Conservation (phyloP, 2,888 invertebrate species). For the Acleris emargana region DNA sequence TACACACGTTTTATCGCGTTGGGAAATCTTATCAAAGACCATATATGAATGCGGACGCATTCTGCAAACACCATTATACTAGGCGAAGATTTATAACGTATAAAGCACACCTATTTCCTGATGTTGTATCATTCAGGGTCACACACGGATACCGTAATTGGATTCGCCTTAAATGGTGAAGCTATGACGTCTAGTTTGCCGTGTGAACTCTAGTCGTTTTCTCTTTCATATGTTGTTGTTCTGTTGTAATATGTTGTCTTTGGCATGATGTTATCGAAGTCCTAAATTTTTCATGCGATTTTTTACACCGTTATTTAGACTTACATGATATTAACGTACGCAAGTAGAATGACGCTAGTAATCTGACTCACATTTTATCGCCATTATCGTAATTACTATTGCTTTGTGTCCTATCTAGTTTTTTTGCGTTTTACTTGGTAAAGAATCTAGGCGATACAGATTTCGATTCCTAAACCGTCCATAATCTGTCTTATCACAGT, state of each 20-base stretch:
- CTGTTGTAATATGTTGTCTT: constrained; percentile 9
- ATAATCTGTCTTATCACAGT: no score
- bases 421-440: not conserved
- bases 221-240: constrained; percentile 38
- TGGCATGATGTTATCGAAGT: constrained; percentile 27
- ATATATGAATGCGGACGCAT: constrained; percentile 30
- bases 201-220: constrained; percentile 45
- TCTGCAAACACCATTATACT: constrained; percentile 9
- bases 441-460: no score
- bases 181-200: constrained; percentile 52
- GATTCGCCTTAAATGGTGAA: constrained; percentile 57
- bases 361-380: constrained; percentile 13
- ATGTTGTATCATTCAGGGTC: constrained; percentile 28
- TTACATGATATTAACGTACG: not conserved
- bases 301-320: constrained; percentile 33
- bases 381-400: not conserved
- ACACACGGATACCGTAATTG: constrained; percentile 47
- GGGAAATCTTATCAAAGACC: constrained; percentile 11
- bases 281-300: not conserved
- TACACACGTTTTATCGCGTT: not conserved
- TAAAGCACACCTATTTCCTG: constrained; percentile 30
- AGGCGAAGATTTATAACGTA: constrained; percentile 27
- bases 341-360: not conserved
- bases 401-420: constrained; percentile 13
- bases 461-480: no score